Evolutionary conservation across 2,888 invertebrate species (phyloP), one percentile per base, ranked within the genome.

Genomic region (Drosophila parthenogenetica): DNA sequence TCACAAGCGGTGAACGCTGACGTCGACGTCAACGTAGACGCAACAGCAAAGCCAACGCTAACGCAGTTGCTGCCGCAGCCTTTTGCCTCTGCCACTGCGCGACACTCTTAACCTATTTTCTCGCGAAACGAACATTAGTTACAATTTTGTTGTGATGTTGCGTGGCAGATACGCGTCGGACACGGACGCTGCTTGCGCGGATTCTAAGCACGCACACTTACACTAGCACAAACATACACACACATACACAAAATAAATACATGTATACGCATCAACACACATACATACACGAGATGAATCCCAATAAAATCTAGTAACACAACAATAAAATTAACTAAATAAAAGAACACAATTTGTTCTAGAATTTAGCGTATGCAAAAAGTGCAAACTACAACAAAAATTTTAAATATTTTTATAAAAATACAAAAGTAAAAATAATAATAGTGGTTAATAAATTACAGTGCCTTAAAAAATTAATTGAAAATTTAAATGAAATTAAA

Each of bases 81-180:
- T 46, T 53, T 51, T 60, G 71, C 59, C 67, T 61, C 77, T 77
- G 77, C 87, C 85, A 63, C 82, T 83, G 85, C 72, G 81, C 90
- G 81, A 81, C 87, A 90, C 89, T 89, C 90, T 90, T 88, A 89
- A 91, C 90, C 90, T 89, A 86, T 90, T 81, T 90, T 89, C 89
- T 89, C 84, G 80, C 78, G 77, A 83, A 67, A 77, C 79, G 86
- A 86, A 80, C 91, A 89, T 90, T 90, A 91, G 91, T 91, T 91
- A 90, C 90, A 90, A 89, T 90, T 91, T 89, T 91, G 91, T 90
- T 91, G 91, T 90, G 90, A 91, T 91, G 90, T 91, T 90, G 90
- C 88, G 90, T 91, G 89, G 85, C 89, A 90, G 90, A 90, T 90
- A 89, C 89, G 90, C 90, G 90, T 78, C 79, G 89, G 89, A 82